phyloP scores from a whole-genome alignment of 2,888 invertebrate species.

The Drosophila percnosoma region DNA sequence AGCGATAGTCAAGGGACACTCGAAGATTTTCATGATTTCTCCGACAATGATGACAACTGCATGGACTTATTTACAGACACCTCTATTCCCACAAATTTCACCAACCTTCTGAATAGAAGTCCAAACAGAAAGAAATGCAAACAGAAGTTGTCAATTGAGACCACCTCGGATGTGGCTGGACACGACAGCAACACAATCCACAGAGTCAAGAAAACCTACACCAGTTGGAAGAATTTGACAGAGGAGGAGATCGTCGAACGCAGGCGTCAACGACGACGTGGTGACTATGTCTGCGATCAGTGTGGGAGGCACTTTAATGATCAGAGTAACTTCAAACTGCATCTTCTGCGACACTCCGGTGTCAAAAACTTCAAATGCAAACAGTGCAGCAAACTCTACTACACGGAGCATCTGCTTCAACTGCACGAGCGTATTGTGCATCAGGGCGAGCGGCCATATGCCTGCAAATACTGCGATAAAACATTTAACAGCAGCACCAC shows the following conservation, averaged over 20 bases:
- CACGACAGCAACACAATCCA: background rate
- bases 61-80: background rate
- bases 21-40: constrained; percentile 6
- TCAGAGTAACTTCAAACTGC: constrained; percentile 69
- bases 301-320: constrained; percentile 67
- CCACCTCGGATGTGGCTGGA: background rate
- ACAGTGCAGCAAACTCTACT: constrained; percentile 52
- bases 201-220: constrained; percentile 41
- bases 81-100: background rate
- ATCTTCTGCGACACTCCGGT: constrained; percentile 63
- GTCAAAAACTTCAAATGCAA: constrained; percentile 57
- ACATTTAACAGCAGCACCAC: constrained; percentile 80
- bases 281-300: constrained; percentile 64
- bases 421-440: constrained; percentile 67
- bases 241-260: constrained; percentile 55
- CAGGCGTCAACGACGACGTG: constrained; percentile 56
- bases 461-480: constrained; percentile 76
- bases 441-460: constrained; percentile 82
- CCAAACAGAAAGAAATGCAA: background rate
- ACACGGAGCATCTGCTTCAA: constrained; percentile 59
- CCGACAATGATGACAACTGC: constrained; percentile 1
- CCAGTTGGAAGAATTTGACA: constrained; percentile 62
- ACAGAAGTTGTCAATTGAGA: background rate
- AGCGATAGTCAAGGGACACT: constrained; percentile 21
- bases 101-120: background rate